phyloP scores from a whole-genome alignment of 2,797 vertebrate species.

The Philypnodon macrostomus region DNA sequence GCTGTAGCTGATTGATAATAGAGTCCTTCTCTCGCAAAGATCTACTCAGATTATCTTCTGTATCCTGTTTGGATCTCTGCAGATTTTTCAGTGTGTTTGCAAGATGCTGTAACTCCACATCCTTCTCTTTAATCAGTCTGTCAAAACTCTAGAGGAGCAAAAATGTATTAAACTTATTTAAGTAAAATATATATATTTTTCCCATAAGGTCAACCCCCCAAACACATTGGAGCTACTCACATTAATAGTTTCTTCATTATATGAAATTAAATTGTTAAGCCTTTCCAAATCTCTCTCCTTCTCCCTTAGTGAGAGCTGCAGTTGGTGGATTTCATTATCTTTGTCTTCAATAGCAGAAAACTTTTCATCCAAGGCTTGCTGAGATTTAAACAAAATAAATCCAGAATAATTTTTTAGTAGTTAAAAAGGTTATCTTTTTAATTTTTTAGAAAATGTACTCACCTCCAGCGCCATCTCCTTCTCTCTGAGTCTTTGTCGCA shows the following conservation, averaged over 20 bases:
- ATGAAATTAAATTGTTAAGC: slow-evolving; percentile 74
- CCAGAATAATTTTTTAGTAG: no score
- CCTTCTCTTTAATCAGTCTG: slow-evolving; percentile 81
- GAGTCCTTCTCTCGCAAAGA: slow-evolving; percentile 81
- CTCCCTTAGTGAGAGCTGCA: slow-evolving; percentile 78
- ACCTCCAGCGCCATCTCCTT: slow-evolving; percentile 82
- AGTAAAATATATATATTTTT: no score
- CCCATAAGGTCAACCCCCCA: background rate
- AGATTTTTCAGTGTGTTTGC: slow-evolving; percentile 79
- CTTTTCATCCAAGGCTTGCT: slow-evolving; percentile 77
- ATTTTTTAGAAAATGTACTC: slow-evolving; percentile 3
- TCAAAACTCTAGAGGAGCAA: slow-evolving; percentile 78
- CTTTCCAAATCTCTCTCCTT: slow-evolving; percentile 79
- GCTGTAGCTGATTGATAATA: slow-evolving; percentile 80
- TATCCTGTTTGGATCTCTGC: slow-evolving; percentile 80
- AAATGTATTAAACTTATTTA: no score
- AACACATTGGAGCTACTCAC: slow-evolving; percentile 44
- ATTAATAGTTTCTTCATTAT: slow-evolving; percentile 73
- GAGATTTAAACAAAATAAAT: slow-evolving; percentile 42
- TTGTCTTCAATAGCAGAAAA: slow-evolving; percentile 81
- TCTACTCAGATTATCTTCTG: slow-evolving; percentile 80
- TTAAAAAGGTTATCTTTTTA: background rate
- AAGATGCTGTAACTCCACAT: slow-evolving; percentile 83
- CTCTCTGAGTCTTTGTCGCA: slow-evolving; percentile 78
- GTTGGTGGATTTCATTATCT: slow-evolving; percentile 80